phyloP scores from a whole-genome alignment of 2,797 vertebrate genomes.

The Scyliorhinus canicula region DNA sequence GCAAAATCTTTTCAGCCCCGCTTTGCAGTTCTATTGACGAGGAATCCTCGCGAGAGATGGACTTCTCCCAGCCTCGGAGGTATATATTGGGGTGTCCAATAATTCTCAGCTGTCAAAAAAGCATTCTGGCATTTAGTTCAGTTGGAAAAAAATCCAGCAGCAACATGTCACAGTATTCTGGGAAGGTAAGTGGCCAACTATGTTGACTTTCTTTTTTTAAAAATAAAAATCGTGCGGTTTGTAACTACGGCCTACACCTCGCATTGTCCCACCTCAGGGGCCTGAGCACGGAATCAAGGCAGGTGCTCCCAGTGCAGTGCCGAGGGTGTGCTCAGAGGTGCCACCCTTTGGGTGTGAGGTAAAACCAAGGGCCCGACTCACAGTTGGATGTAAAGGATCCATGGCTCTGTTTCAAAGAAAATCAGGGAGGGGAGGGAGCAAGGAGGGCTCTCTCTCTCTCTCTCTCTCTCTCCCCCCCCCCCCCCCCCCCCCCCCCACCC shows the following conservation, averaged over 20 bases:
- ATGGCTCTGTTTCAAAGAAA: neutral
- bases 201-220: neutral
- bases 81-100: conserved; percentile 63
- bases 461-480: too few species aligned
- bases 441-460: too few species aligned
- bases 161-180: conserved; percentile 81
- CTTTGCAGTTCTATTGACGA: conserved; percentile 63
- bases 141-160: conserved; percentile 53
- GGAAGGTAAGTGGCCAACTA: conserved; percentile 72
- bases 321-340: neutral
- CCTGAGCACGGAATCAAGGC: neutral
- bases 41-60: conserved; percentile 47
- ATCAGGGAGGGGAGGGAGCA: too few species aligned
- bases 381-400: neutral
- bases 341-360: neutral
- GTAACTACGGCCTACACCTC: neutral
- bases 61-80: conserved; percentile 43
- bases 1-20: conserved; percentile 68
- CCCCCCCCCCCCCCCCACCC: too few species aligned
- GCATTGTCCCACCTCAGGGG: neutral
- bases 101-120: conserved; percentile 47
- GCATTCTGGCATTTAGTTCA: conserved; percentile 52
- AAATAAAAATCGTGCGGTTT: neutral
- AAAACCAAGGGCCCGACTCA: neutral
- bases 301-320: neutral